These are phyloP conservation scores for Platichthys flesus DNA, from an alignment of 2,113 vertebrate species.

Conservation along the genomic window DNA sequence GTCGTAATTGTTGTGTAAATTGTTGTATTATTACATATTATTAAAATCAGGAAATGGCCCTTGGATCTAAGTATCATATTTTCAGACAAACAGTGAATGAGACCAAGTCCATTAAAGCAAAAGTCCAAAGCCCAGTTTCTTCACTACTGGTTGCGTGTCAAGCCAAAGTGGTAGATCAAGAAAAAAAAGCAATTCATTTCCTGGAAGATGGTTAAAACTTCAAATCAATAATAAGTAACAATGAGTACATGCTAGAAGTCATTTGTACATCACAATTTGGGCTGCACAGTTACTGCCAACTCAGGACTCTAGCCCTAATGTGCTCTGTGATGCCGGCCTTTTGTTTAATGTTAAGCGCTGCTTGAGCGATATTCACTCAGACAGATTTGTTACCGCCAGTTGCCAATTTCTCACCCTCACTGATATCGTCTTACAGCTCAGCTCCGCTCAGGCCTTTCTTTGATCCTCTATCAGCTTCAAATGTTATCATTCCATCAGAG, in stretches of 20 bases:
- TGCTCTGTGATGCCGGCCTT: not conserved
- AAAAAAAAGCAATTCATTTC: not conserved
- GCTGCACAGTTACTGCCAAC: not conserved
- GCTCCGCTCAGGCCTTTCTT: constrained; percentile 19
- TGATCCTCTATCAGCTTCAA: constrained; percentile 21
- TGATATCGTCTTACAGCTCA: constrained; percentile 18
- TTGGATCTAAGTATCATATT: no score
- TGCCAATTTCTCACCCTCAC: constrained; percentile 49
- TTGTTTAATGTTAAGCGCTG: not conserved
- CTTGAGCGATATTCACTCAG: constrained; percentile 27
- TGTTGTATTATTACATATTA: no score
- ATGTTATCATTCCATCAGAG: not conserved
- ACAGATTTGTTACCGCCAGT: constrained; percentile 13
- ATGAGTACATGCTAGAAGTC: not conserved
- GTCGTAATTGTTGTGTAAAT: no score
- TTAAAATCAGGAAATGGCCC: no score
- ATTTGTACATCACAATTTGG: not conserved
- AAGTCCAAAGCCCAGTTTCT: not conserved
- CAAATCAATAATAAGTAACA: not conserved
- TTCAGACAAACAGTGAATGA: not conserved
- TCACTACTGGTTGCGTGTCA: not conserved
- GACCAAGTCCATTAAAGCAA: not conserved
- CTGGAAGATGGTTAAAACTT: not conserved
- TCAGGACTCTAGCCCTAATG: not conserved
- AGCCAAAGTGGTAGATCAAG: not conserved